Percentiles rank a stretch among this genome's conserved stretches.
Conservation (phyloP, 1,140 invertebrate genomes). For the Drosophila seguyi region DNA sequence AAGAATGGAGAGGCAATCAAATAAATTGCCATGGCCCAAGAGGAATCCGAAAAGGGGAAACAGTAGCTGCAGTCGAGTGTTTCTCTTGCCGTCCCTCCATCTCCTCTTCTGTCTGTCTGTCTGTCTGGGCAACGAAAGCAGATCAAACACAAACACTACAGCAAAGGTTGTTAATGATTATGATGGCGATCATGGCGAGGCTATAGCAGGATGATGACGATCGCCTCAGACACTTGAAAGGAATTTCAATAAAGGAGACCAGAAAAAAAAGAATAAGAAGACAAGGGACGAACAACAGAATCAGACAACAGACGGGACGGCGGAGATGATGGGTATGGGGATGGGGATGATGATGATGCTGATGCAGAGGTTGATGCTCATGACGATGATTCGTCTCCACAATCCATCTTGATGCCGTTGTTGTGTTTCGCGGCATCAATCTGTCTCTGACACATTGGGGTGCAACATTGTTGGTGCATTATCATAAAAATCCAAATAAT, state of each 20-base stretch:
- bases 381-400: slow-evolving; percentile 37
- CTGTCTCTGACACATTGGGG: slow-evolving; percentile 64
- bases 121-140: slow-evolving; percentile 33
- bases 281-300: slow-evolving; percentile 41
- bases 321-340: not conserved
- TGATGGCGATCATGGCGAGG: slow-evolving; percentile 25
- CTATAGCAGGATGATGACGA: slow-evolving; percentile 43
- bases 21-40: slow-evolving; percentile 69
- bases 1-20: slow-evolving; percentile 77
- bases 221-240: slow-evolving; percentile 57
- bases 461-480: slow-evolving; percentile 68
- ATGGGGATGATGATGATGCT: slow-evolving; percentile 16
- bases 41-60: slow-evolving; percentile 46
- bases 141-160: slow-evolving; percentile 44
- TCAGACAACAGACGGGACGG: slow-evolving; percentile 18
- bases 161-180: slow-evolving; percentile 53
- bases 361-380: slow-evolving; percentile 15
- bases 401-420: slow-evolving; percentile 36
- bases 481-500: slow-evolving; percentile 43
- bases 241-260: slow-evolving; percentile 71
- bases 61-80: slow-evolving; percentile 57
- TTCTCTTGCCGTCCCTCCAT: not conserved
- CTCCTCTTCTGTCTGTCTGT: slow-evolving; percentile 10
- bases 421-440: slow-evolving; percentile 63
- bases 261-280: slow-evolving; percentile 19